These are phyloP conservation scores for Falco rusticolus DNA, from an alignment of 2,797 vertebrate genomes.

Conservation along the genomic window DNA sequence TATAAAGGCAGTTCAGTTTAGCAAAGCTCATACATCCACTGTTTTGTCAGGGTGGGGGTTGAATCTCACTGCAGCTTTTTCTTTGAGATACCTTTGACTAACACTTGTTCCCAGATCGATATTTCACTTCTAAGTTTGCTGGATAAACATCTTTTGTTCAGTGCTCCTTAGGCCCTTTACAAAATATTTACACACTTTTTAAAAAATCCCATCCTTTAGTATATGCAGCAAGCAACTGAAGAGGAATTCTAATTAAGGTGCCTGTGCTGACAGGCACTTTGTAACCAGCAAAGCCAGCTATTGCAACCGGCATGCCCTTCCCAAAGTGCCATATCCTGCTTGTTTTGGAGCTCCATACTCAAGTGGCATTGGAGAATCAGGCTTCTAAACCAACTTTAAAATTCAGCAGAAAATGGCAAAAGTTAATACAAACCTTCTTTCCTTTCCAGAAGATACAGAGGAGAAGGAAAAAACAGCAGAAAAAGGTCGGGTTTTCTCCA, in stretches of 20 bases:
- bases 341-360: not conserved
- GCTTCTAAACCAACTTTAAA: not conserved
- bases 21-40: not conserved
- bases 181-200: not conserved
- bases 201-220: not conserved
- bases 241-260: not conserved
- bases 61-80: not conserved
- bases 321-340: not conserved
- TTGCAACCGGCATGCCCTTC: not conserved
- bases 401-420: not conserved
- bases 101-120: not conserved
- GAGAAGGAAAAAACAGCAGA: not conserved
- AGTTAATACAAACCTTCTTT: not conserved
- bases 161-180: not conserved
- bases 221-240: not conserved
- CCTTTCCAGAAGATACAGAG: not conserved
- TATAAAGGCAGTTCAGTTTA: not conserved
- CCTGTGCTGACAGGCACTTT: not conserved
- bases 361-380: not conserved
- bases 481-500: not conserved
- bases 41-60: not conserved
- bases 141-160: not conserved
- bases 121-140: not conserved
- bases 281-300: not conserved
- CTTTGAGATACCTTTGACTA: not conserved